Evolutionary conservation across 1,140 invertebrate species (phyloP), one percentile per base, ranked within the genome.

Genomic region (Drosophila watanabei): DNA sequence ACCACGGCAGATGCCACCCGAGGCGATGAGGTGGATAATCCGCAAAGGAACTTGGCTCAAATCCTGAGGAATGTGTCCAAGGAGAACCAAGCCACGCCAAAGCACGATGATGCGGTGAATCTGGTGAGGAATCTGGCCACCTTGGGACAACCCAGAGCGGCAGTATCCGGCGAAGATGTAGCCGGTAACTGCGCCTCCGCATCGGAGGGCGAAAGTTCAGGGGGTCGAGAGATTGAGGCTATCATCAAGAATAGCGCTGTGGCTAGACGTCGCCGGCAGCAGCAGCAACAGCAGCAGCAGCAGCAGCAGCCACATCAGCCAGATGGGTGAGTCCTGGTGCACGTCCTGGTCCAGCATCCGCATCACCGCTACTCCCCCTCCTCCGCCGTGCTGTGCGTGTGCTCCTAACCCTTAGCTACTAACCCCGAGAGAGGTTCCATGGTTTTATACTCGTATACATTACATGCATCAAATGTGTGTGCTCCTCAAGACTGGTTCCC

Each of bases 151-250:
- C 65, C 91, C 14, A 82, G 82, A 16, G 39, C 65, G 32, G 14
- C 30, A 8, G 35, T 30, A 9, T 16, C 54, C 13, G 13, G 48
- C 28, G 75, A 79, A 13, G 70, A 72, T 11, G 58, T 16, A 10
- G 66, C 62, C 37, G 69, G 64, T 16, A 87, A 84, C 41, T 79
- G 79, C 32, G 93, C 80, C 63, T 93, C 83, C 32, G 84, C 94
- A 0, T 94, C 94, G 13, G 95, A 95, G 61, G 94, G 94, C 35
- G 94, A 95, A 73, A 94, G 94, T 65, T 95, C 94, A 0, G 94
- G 94, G 6, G 94, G 94, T 33, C 82, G 94, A n/a, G 95, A 95
- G 79, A 94, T 95, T 35, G 93, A 93, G 49, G 93, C 94, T 43
- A 95, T 95, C 39, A 95, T 95, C 61, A 93, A 93, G 59, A 94